phyloP scores from a whole-genome alignment of 1,140 invertebrate genomes.

The Leptinotarsa undecemlineata region DNA sequence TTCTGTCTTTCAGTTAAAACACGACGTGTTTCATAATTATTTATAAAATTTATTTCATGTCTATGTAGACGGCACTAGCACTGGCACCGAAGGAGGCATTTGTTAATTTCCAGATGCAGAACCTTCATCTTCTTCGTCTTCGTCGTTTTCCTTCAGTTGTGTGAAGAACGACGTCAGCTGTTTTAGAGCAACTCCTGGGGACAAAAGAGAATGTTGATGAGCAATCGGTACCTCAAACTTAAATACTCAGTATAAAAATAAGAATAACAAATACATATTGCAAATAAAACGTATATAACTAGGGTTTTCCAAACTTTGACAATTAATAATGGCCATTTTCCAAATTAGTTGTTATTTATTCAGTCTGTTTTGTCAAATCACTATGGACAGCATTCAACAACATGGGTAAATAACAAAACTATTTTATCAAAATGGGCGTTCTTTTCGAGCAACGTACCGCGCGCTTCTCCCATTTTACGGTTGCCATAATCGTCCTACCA shows the following conservation, averaged over 20 bases:
- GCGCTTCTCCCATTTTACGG: too few relatives aligned
- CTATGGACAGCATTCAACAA: too few relatives aligned
- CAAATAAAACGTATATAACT: background rate
- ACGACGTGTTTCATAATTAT: background rate
- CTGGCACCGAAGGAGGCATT: background rate
- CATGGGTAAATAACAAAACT: too few relatives aligned
- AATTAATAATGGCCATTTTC: too few relatives aligned
- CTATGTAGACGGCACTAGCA: background rate
- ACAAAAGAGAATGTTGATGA: conserved; percentile 20
- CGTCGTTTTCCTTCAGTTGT: conserved; percentile 51
- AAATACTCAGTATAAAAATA: background rate
- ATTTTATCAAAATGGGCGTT: too few relatives aligned
- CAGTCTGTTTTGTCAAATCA: too few relatives aligned
- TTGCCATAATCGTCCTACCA: too few relatives aligned
- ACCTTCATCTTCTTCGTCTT: conserved; percentile 46
- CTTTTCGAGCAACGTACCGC: too few relatives aligned
- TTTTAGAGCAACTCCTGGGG: conserved; percentile 60
- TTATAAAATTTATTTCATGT: conserved; percentile 14
- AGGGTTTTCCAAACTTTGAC: too few relatives aligned
- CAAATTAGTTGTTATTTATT: too few relatives aligned
- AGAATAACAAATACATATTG: background rate
- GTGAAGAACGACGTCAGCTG: conserved; percentile 64
- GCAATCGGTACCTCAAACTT: background rate
- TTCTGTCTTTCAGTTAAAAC: background rate
- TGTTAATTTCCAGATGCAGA: conserved; percentile 30